These are phyloP conservation scores for Chondrosia reniformis DNA, from an alignment of 37 sponge, comb jelly and placozoan species.

Conservation along the genomic window DNA sequence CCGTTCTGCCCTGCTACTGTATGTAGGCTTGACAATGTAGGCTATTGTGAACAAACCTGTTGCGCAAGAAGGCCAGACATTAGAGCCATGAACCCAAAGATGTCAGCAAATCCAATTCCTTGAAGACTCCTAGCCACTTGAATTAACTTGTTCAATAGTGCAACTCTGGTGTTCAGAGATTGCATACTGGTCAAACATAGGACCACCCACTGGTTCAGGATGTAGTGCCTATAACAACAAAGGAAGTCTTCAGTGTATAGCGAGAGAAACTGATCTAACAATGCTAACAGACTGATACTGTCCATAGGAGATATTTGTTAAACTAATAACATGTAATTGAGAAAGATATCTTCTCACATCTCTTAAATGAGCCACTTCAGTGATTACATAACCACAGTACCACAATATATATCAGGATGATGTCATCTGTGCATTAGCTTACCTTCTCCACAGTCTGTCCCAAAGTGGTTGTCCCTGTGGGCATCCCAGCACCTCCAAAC, in stretches of 20 bases:
- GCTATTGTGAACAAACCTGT: constrained; percentile 55
- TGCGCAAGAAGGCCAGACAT: constrained; percentile 57
- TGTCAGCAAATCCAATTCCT: constrained; percentile 45
- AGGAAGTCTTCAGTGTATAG: not conserved
- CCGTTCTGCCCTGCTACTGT: too few species aligned
- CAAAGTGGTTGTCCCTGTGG: constrained; percentile 62
- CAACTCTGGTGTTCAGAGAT: constrained; percentile 40
- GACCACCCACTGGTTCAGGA: constrained; percentile 50
- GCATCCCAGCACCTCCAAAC: constrained; percentile 58
- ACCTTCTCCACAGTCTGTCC: constrained; percentile 74
- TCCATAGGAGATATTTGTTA: not conserved
- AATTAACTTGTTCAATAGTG: constrained; percentile 44
- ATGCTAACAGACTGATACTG: not conserved
- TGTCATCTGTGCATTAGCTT: not conserved
- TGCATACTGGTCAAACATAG: constrained; percentile 36
- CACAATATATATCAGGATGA: not conserved
- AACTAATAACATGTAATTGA: too few species aligned
- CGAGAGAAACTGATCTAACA: not conserved
- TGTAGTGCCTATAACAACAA: constrained; percentile 39
- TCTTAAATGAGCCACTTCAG: too few species aligned
- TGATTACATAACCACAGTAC: not conserved
- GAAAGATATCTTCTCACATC: too few species aligned
- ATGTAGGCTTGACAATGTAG: too few species aligned
- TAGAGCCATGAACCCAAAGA: constrained; percentile 64
- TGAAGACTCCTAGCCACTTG: constrained; percentile 61